Conservation (phyloP, 2,797 vertebrate genomes). For the Petrocephalus sullivani region DNA sequence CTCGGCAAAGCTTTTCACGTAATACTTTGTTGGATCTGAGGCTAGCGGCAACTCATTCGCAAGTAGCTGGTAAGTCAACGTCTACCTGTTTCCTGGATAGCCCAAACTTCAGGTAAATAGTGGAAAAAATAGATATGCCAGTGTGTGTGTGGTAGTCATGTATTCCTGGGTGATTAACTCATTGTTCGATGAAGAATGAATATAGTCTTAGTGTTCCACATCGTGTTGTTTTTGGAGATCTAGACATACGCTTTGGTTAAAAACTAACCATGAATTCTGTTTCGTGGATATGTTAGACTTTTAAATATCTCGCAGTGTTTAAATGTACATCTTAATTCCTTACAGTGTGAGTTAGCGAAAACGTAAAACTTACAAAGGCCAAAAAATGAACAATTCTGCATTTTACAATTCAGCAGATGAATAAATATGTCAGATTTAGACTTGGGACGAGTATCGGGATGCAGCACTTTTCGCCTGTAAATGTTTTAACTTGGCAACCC, state of each 20-base stretch:
- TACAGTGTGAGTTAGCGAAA: neutral
- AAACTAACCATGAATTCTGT: neutral
- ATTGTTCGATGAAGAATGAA: slow-evolving; percentile 10
- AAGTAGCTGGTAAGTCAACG: neutral
- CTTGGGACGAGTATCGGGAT: neutral
- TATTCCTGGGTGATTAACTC: neutral
- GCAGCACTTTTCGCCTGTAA: neutral
- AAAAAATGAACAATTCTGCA: neutral
- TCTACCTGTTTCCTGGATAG: slow-evolving; percentile 11
- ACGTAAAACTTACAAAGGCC: neutral
- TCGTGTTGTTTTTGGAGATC: neutral
- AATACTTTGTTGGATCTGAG: neutral
- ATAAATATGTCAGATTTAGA: neutral
- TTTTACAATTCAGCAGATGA: neutral
- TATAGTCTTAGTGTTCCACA: neutral
- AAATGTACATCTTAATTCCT: neutral
- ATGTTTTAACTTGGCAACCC: neutral
- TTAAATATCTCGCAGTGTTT: neutral
- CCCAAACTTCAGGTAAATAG: slow-evolving; percentile 33
- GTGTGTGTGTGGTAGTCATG: neutral
- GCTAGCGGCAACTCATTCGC: neutral
- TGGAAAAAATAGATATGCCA: neutral
- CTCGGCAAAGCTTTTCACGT: neutral
- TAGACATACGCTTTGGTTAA: neutral
- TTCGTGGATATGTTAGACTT: neutral